Percentiles rank a stretch among this genome's conserved stretches.
phyloP scores from a whole-genome alignment of 2,888 invertebrate genomes.

The Drosophila macrothrix region DNA sequence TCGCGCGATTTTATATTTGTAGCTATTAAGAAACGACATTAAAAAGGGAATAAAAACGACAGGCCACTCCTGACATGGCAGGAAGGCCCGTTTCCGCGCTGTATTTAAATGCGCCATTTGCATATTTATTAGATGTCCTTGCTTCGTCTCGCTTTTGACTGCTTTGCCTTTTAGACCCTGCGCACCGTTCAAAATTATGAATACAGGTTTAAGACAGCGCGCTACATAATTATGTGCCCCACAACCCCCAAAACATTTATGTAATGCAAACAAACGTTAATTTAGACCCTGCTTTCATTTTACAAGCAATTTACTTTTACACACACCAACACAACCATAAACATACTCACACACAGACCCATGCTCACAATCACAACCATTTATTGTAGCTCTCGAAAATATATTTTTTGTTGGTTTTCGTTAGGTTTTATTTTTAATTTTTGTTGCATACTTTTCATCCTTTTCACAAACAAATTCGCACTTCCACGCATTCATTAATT shows the following conservation, averaged over 20 bases:
- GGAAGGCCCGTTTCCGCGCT: constrained; percentile 29
- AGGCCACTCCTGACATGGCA: constrained; percentile 10
- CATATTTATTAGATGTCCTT: constrained; percentile 76
- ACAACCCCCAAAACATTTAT: constrained; percentile 54
- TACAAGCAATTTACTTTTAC: constrained; percentile 80
- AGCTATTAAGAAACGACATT: constrained; percentile 79
- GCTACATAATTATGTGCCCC: constrained; percentile 75
- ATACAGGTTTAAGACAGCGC: constrained; percentile 75
- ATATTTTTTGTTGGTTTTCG: constrained; percentile 36
- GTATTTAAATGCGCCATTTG: constrained; percentile 78
- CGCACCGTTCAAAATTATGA: constrained; percentile 63
- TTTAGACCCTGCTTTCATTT: constrained; percentile 80
- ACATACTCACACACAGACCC: constrained; percentile 4
- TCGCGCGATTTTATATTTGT: constrained; percentile 69
- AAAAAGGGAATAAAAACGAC: constrained; percentile 58
- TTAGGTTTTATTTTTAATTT: constrained; percentile 24
- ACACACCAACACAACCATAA: constrained; percentile 10
- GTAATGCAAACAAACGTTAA: constrained; percentile 82
- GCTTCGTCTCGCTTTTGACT: constrained; percentile 31
- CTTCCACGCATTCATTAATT: constrained; percentile 73
- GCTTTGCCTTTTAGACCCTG: constrained; percentile 34
- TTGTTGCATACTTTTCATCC: constrained; percentile 47
- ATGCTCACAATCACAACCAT: constrained; percentile 21
- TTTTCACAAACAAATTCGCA: constrained; percentile 73
- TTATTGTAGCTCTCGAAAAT: constrained; percentile 48